Evolutionary conservation across 1,140 invertebrate species (phyloP), one percentile per base, ranked within the genome.

Genomic region (Homarus americanus): DNA sequence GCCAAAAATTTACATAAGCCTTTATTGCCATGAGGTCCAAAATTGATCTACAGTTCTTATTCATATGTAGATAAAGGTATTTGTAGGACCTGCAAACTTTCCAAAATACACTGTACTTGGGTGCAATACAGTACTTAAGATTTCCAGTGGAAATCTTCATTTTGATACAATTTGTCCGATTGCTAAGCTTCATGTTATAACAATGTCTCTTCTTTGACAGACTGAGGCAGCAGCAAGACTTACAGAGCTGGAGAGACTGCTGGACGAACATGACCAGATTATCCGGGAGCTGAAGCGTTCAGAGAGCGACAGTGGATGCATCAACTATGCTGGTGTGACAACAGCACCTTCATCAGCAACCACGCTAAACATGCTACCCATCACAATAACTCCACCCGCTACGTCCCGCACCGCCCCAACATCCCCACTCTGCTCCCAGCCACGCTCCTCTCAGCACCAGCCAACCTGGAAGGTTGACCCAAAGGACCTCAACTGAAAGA

Each of bases 221-320:
- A 91, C 89, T 0, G 92, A 92, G 44, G 92, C 92, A 17, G 92
- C 92, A 9, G 90, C 87, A 20, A 78, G 92, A 44, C 85, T 92
- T 20, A 87, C 69, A 7, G 90, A 92, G 75, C 86, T 92, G n/a
- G 92, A 92, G 75, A 63, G 91, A 20, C 92, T 92, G n/a, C 78
- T 92, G 49, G 92, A 91, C 58, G 92, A 92, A 41, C 92, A 92
- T 44, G 90, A 92, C 82, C 90, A 92, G 80, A 92, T 92, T 49
- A 87, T 92, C 63, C 84, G 89, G n/a, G 92, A 92, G 34, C 85
- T 92, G 20, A 92, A 92, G 76, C 92, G 92, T 3, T 91, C 92
- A 3, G 89, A 92, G 85, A 92, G 92, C 58, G 82, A 87, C 63
- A 84, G 89, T 36, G 87, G 87, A 1, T 80, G 84, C 41, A 86